These are phyloP conservation scores for Neostethus bicornis DNA, from an alignment of 2,797 vertebrate species.

Conservation along the genomic window DNA sequence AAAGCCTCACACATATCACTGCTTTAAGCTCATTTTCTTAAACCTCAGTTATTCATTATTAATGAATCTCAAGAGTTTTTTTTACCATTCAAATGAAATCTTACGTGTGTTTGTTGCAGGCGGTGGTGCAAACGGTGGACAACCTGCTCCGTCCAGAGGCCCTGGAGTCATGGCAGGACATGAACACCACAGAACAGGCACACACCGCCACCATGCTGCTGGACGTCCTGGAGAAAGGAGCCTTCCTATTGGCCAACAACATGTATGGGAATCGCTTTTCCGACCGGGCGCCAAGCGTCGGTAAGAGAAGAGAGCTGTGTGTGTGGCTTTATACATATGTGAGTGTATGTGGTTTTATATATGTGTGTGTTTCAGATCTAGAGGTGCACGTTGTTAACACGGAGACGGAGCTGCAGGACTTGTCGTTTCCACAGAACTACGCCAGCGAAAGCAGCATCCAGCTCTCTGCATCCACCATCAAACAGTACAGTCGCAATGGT, in stretches of 20 bases:
- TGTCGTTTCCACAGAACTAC: conserved; percentile 90
- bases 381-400: conserved; percentile 93
- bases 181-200: conserved; percentile 92
- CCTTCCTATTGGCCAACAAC: conserved; percentile 93
- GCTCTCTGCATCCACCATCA: conserved; percentile 92
- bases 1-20: too few species aligned
- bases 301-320: conserved; percentile 62
- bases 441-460: conserved; percentile 89
- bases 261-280: conserved; percentile 87
- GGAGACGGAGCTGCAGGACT: conserved; percentile 89
- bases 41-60: too few species aligned
- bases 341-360: too few species aligned
- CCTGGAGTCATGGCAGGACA: conserved; percentile 93
- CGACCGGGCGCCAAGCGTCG: conserved; percentile 78
- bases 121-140: conserved; percentile 93
- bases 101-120: conserved; percentile 72
- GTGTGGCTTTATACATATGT: too few species aligned
- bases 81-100: too few species aligned
- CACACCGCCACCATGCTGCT: conserved; percentile 95
- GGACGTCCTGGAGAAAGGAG: conserved; percentile 93
- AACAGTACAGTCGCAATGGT: conserved; percentile 94
- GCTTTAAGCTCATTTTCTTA: too few species aligned
- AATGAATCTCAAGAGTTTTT: too few species aligned
- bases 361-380: too few species aligned
- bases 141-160: conserved; percentile 90